phyloP scores from a whole-genome alignment of 2,113 vertebrate species.

The Leuciscus idus region DNA sequence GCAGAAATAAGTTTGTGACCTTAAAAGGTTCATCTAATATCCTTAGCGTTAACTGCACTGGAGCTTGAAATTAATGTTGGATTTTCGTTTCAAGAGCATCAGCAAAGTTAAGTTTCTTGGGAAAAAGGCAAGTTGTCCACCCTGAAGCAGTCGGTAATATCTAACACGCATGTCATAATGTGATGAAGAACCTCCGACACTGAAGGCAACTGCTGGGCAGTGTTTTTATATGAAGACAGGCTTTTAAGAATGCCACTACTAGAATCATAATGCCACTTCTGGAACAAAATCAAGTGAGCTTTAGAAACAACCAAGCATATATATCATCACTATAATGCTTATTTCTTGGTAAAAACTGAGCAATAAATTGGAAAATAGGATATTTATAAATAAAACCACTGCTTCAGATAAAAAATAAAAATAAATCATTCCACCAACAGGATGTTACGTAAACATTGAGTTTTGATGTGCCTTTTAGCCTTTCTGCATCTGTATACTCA shows the following conservation, averaged over 20 bases:
- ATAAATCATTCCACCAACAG: neutral
- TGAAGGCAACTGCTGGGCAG: neutral
- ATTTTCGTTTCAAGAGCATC: conserved; percentile 52
- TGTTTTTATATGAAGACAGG: neutral
- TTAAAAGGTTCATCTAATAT: conserved; percentile 46
- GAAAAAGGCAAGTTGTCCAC: conserved; percentile 30
- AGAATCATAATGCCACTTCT: neutral
- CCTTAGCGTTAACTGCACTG: conserved; percentile 39
- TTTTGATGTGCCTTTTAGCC: neutral
- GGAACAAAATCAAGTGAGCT: neutral
- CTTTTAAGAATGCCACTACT: neutral
- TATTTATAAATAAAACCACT: neutral
- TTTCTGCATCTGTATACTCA: neutral
- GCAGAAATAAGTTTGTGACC: conserved; percentile 31
- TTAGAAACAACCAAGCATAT: neutral
- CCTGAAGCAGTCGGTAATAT: conserved; percentile 9
- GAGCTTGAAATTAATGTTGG: conserved; percentile 55
- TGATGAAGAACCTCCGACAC: neutral
- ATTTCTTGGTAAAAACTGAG: neutral
- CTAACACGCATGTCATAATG: neutral
- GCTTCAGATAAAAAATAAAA: neutral
- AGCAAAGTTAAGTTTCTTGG: conserved; percentile 43
- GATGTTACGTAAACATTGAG: neutral
- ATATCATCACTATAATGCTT: neutral
- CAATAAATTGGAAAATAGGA: neutral